Base-by-base conservation (phyloP, 2,113 vertebrate species). In the Petromus typicus region DNA sequence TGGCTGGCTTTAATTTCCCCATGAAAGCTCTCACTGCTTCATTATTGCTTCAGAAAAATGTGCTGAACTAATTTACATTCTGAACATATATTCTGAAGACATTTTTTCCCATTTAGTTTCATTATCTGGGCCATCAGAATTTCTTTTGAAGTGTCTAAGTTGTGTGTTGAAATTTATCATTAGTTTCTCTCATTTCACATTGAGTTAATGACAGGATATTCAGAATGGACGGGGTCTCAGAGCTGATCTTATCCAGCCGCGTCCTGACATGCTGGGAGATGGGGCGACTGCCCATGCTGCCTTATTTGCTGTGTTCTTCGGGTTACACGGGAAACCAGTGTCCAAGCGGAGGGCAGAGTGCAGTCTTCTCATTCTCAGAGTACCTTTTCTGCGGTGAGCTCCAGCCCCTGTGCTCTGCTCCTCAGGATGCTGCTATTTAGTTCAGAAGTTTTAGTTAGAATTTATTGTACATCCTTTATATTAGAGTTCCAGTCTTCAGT, bases 111-210 rank as follows among this genome's bases (percentile, higher is more conserved):
- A 61, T 95, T 95, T 97, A 94, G 94, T 96, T 97, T 97, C 94
- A 96, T 97, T 97, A 95, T 97, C 96, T 83, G 91, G 97, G 76
- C 89, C 89, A 94, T 97, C 97, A 97, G 73, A 91, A 86, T 96
- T 89, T 95, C 96, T 97, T 97, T 94, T 95, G 96, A 97, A 96
- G 93, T 97, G 17, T 91, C 95, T 91, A 84, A 97, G 93, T 93
- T 94, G 78, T 86, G 40, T 90, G 89, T 94, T 94, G 94, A 95
- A 97, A 95, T 97, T 96, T 97, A 94, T 95, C 86, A 66, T 48
- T 84, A n/a, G 4, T 94, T 95, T 97, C 89, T 92, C 90, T 94
- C 86, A 96, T 92, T 97, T 95, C 91, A 89, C 91, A 89, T 94
- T 96, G 95, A 96, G 95, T 91, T 97, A 96, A 96, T 95, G 95